Evolutionary conservation across 2,113 vertebrate species (phyloP), one percentile per base, ranked within the genome.

Genomic region (Corythaeola cristata): DNA sequence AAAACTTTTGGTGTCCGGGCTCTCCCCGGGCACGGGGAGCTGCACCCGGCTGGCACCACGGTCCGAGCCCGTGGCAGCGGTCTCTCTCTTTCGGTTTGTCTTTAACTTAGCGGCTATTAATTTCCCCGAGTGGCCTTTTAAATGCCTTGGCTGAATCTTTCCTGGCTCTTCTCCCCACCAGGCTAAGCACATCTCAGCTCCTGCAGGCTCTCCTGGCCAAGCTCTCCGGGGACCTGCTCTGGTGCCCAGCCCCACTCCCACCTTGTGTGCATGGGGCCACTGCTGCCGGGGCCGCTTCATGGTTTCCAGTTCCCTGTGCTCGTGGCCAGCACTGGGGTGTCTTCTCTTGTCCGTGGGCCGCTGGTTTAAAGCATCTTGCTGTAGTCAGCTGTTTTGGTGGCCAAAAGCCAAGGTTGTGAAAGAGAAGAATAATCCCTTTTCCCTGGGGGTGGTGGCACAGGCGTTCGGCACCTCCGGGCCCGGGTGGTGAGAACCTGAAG

Each of bases 51-150:
- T 74, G 60, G 73, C 80, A 44, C 23, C 1, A 1, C 60, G 71
- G 41, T 56, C n/a, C 0, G 6, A 86, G 32, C 49, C 26, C 4
- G 2, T 49, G 62, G 77, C 66, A 53, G 62, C 15, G 3, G 8
- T 59, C 41, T 67, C 53, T 58, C 58, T 58, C 58, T 59, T 82
- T 76, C 41, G 47, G 64, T 81, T 96, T 94, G 60, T 39, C 73
- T 87, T 90, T 93, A 81, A 85, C 55, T 73, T 50, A 82, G 56
- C 8, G 15, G 41, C 55, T 71, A 74, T 95, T 95, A 91, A 94
- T 94, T 96, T 83, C 32, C 9, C 49, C 85, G 92, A 95, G 89
- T 55, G 81, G 89, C 59, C 78, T 94, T 89, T 96, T 85, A 95
- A 93, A 92, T 19, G 67, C 47, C 58, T 89, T 83, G 89, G 77